Percentiles rank a stretch among this genome's conserved stretches.
Conservation (phyloP, 2,888 invertebrate genomes). For the Catotricha subobsoleta region DNA sequence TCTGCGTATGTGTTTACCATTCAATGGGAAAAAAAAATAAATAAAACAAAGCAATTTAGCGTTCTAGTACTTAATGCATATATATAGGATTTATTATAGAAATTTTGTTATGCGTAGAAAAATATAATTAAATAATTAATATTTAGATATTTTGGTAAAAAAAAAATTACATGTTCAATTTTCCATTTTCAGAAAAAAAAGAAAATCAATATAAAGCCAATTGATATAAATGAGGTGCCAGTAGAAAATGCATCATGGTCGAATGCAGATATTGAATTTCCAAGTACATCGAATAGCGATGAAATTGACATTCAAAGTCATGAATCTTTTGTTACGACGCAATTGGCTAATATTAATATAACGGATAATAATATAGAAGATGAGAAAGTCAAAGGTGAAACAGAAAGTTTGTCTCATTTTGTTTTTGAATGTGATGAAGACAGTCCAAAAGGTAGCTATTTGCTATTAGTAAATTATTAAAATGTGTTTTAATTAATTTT, state of each 20-base stretch:
- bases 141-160: background rate
- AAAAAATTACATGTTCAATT: background rate
- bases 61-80: too few species aligned
- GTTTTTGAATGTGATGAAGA: too few species aligned
- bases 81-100: background rate
- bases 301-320: conserved; percentile 13
- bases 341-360: too few species aligned
- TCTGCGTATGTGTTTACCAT: too few species aligned
- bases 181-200: conserved; percentile 5
- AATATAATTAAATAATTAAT: background rate
- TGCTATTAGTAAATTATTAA: too few species aligned
- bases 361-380: background rate
- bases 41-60: too few species aligned
- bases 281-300: conserved; percentile 11
- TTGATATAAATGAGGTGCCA: background rate
- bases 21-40: too few species aligned
- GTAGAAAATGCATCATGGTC: conserved; percentile 3
- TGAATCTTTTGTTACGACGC: conserved; percentile 7
- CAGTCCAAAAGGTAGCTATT: too few species aligned
- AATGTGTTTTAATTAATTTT: too few species aligned
- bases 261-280: conserved; percentile 11
- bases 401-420: too few species aligned
- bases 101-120: background rate
- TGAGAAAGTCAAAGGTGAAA: too few species aligned
- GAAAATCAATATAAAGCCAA: conserved; percentile 5